phyloP scores from a whole-genome alignment of 2,113 vertebrate genomes.

The Dasyornis broadbenti region DNA sequence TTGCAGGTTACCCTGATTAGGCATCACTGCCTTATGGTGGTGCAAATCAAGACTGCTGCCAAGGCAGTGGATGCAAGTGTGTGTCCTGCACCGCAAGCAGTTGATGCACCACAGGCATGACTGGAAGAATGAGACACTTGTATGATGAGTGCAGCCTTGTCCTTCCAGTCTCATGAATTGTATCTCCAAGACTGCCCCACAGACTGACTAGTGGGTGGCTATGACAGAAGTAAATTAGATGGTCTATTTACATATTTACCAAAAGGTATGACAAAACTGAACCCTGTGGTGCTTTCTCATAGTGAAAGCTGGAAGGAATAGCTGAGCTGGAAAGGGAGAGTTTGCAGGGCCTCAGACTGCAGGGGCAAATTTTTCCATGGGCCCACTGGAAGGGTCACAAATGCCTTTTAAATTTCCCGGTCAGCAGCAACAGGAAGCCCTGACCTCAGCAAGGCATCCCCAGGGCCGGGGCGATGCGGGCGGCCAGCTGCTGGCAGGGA shows the following conservation, averaged over 20 bases:
- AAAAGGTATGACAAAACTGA: not conserved
- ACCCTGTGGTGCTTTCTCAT: not conserved
- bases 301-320: not conserved
- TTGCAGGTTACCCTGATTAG: too few species aligned
- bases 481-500: slow-evolving; percentile 23
- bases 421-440: not conserved
- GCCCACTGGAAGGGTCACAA: not conserved
- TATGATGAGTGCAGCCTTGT: not conserved
- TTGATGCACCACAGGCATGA: not conserved
- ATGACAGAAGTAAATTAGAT: not conserved
- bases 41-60: not conserved
- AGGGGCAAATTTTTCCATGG: not conserved
- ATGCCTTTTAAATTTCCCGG: not conserved
- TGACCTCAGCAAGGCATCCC: not conserved
- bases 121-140: not conserved
- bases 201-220: not conserved
- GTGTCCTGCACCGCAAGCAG: not conserved
- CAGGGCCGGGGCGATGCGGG: fast-evolving
- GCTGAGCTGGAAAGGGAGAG: not conserved
- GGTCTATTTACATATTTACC: not conserved
- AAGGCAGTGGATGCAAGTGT: not conserved
- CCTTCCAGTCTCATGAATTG: not conserved
- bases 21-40: not conserved
- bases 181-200: not conserved
- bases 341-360: not conserved